Evolutionary conservation across 2,113 vertebrate species (phyloP), one percentile per base, ranked within the genome.

Genomic region (Caracal caracal): DNA sequence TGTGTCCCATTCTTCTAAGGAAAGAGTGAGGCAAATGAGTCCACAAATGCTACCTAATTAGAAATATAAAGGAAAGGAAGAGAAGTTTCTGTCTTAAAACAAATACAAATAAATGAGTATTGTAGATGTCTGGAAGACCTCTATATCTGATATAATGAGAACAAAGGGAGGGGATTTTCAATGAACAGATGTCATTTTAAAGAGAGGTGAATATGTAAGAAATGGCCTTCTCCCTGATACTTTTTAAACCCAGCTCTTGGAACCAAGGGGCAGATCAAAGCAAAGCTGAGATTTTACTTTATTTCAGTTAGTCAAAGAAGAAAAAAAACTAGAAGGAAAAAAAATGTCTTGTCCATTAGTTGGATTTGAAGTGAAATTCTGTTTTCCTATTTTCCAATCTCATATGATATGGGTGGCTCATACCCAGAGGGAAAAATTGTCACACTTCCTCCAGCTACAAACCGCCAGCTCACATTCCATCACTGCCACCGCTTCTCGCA

Each of bases 341-440:
- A 81, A 73, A 87, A 68, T 81, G 33, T 30, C 84, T 49, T 87
- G 4, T 28, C 51, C n/a, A 47, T 87, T 92, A 76, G 40, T 30
- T 94, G 33, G 35, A 79, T 33, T 30, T 78, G 80, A 93, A 95
- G 51, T 96, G 66, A 90, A 49, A 11, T 90, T 83, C 47, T 88
- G 0, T 88, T 98, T 97, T 76, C 59, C 68, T 83, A 20, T 95
- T 95, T 79, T 63, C 66, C 91, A 79, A 19, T 26, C 93, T 97
- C 68, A 65, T 63, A 85, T 71, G 33, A 19, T 37, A 10, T 63
- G 71, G 8, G 43, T 2, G 88, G n/a, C 61, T 96, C 89, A 89
- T n/a, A 70, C 40, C n/a, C n/a, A 83, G 73, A 12, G 5, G 28
- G 61, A 75, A 83, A 33, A 63, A 51, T 3, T 37, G 90, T 0